A percentile compares a stretch with the other conserved stretches of the same genome.
Conservation (phyloP, 2,888 invertebrate genomes). For the Melanophora roralis region DNA sequence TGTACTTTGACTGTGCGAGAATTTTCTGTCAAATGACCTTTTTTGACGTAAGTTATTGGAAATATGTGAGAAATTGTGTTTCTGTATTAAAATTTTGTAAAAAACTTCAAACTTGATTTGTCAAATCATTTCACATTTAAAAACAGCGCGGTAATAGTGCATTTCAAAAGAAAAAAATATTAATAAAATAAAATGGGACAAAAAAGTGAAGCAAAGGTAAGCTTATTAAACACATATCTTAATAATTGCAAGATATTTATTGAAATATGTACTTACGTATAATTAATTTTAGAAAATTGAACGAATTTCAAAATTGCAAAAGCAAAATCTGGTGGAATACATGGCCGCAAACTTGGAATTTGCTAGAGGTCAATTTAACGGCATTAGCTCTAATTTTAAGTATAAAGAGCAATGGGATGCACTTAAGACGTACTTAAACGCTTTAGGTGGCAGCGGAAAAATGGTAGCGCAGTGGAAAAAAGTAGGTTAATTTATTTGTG, state of each 20-base stretch:
- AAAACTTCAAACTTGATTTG: not conserved
- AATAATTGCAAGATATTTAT: not conserved
- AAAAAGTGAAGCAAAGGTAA: not conserved
- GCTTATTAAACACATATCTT: not conserved
- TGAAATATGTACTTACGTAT: not conserved
- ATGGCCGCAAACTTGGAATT: not conserved
- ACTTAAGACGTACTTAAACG: not conserved
- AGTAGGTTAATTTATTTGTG: not conserved
- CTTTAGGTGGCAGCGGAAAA: not conserved
- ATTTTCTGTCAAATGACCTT: not conserved
- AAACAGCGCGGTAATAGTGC: not conserved
- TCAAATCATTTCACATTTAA: not conserved
- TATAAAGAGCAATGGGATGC: not conserved
- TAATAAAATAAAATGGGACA: not conserved
- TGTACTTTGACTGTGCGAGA: not conserved
- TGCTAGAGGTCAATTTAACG: not conserved
- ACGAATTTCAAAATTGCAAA: constrained; percentile 1
- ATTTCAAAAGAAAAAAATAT: not conserved
- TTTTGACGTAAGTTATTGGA: not conserved
- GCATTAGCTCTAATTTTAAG: not conserved
- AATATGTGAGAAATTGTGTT: not conserved
- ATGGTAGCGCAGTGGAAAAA: not conserved
- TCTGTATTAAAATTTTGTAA: not conserved
- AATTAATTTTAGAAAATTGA: not conserved
- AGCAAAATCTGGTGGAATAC: not conserved